Evolutionary conservation across 2,888 invertebrate genomes (phyloP), one percentile per base, ranked within the genome.

Genomic region (Cheilosia pagana): DNA sequence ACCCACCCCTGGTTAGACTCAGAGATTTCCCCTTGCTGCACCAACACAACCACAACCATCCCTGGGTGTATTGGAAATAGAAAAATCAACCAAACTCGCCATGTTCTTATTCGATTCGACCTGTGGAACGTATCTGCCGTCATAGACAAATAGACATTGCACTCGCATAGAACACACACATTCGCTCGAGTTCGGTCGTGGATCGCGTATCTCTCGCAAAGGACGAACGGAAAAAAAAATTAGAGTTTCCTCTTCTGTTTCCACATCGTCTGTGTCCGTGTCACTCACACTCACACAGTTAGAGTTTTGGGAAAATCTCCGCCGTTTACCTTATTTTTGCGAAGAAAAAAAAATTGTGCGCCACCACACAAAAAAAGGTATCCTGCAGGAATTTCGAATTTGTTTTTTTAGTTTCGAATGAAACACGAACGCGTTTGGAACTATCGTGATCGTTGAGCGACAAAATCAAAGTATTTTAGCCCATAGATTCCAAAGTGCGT

Each of bases 371-470:
- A 68, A 62, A 72, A 55, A 67, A 87, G 88, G 87, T 88, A 68
- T 87, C 87, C 87, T 88, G 87, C 71, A 87, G 87, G 87, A 86
- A 87, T 87, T 87, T 87, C 52, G 67, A 79, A 75, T 52, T 87
- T 72, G 63, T 81, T 87, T 87, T 88, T 88, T 91, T 89, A 91
- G 92, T 92, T 91, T 91, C 91, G 88, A 87, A 88, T 88, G 91
- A 90, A 91, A 91, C 91, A 90, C 89, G 90, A 90, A 89, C 90
- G 90, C 89, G 91, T 88, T 88, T 88, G 89, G 89, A 86, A 87
- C 45, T n/a, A n/a, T 45, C 88, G 88, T 86, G 85, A 87, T 87
- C 82, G 72, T 63, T 21, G 12, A 50, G 68, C 45, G 74, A 57
- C 35, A 48, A 67, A 72, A 28, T 62, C 53, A 6, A 48, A 53